Conservation (phyloP, 2,113 vertebrate species). For the Mungos mungo region DNA sequence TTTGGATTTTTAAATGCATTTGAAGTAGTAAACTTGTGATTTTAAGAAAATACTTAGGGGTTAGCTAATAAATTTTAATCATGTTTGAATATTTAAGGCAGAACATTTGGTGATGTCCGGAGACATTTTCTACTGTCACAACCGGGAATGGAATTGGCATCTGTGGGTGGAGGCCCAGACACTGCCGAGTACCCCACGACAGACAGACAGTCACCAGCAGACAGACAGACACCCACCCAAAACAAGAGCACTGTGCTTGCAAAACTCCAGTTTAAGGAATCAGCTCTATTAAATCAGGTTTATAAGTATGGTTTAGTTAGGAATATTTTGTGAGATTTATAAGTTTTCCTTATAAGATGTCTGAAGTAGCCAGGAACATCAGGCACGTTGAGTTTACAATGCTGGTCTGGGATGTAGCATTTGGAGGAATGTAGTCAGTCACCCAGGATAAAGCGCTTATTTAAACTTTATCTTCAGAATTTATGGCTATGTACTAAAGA, state of each 20-base stretch:
- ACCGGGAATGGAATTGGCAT: neutral
- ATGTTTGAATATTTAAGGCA: neutral
- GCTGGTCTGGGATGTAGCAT: neutral
- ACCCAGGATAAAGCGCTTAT: neutral
- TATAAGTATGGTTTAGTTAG: neutral
- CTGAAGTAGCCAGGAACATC: neutral
- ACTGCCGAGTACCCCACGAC: accelerated
- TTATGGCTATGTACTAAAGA: neutral
- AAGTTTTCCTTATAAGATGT: neutral
- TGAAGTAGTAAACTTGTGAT: neutral
- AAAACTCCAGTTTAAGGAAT: neutral
- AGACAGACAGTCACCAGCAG: no score
- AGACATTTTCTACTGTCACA: neutral
- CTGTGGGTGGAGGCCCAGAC: accelerated
- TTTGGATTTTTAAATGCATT: neutral
- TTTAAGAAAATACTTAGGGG: neutral
- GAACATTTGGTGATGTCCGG: neutral
- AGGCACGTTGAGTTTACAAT: neutral
- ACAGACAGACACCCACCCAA: neutral
- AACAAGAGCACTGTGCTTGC: accelerated
- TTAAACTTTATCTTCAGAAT: neutral
- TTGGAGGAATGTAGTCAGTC: neutral
- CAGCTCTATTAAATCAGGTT: no score
- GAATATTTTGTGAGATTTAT: neutral
- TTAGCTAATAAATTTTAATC: neutral